Conservation (phyloP, 2,888 invertebrate genomes). For the Ectobius pallidus region DNA sequence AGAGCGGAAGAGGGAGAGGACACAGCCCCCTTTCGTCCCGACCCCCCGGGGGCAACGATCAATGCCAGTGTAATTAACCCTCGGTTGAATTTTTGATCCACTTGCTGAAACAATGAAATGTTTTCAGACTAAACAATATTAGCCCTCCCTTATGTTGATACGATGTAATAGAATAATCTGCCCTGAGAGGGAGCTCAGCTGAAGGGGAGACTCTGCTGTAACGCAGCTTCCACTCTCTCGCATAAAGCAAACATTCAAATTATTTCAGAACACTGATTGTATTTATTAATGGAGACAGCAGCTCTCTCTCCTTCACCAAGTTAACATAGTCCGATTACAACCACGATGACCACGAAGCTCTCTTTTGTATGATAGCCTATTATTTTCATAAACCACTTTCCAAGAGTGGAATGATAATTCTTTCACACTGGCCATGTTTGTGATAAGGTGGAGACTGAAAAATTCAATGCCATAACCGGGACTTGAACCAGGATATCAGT, state of each 20-base stretch:
- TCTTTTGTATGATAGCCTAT: too few relatives aligned
- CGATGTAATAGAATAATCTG: constrained; percentile 74
- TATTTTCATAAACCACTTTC: too few relatives aligned
- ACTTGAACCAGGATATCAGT: too few relatives aligned
- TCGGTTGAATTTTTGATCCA: constrained; percentile 70
- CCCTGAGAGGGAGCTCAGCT: constrained; percentile 49
- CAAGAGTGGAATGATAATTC: too few relatives aligned
- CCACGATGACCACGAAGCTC: background rate
- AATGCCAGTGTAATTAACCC: constrained; percentile 66
- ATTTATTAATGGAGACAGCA: constrained; percentile 53
- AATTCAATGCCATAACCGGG: too few relatives aligned
- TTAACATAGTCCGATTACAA: constrained; percentile 11
- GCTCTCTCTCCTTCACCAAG: too few relatives aligned
- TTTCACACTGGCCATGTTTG: too few relatives aligned
- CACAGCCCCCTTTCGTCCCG: constrained; percentile 52
- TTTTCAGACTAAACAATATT: constrained; percentile 72
- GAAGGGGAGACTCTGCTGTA: constrained; percentile 21
- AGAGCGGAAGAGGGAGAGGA: constrained; percentile 45
- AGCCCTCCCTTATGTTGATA: constrained; percentile 67
- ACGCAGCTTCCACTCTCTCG: background rate
- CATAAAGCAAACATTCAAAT: constrained; percentile 56
- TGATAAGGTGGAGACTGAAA: too few relatives aligned
- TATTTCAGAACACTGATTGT: constrained; percentile 54
- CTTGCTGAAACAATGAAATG: constrained; percentile 67
- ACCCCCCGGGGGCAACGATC: constrained; percentile 56